phyloP scores from a whole-genome alignment of 2,888 invertebrate genomes.

The Uloborus plumipes region DNA sequence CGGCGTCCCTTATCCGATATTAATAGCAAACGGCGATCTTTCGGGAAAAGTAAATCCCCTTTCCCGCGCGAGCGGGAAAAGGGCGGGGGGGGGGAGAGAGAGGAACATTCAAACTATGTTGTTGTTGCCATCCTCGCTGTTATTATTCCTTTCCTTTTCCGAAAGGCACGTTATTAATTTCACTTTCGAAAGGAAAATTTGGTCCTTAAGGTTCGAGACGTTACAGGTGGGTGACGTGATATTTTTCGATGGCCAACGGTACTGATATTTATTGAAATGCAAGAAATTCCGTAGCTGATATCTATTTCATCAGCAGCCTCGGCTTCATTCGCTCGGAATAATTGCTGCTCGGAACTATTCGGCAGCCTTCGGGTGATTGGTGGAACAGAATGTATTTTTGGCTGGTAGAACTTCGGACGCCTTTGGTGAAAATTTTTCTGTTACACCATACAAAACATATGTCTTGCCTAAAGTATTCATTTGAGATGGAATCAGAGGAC shows the following conservation, averaged over 20 bases:
- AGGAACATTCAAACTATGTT: background rate
- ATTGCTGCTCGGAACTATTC: constrained; percentile 3
- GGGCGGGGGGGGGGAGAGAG: background rate
- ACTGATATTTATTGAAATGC: constrained; percentile 26
- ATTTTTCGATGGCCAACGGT: constrained; percentile 41
- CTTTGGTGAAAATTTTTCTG: no score
- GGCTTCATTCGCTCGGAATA: constrained; percentile 20
- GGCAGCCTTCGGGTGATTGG: background rate
- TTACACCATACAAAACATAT: no score
- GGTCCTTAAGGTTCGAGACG: no score
- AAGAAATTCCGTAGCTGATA: constrained; percentile 29
- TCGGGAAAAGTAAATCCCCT: constrained; percentile 43
- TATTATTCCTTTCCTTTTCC: constrained; percentile 11
- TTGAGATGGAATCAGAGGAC: background rate
- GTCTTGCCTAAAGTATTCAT: background rate
- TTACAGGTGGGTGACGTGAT: background rate
- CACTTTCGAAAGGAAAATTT: constrained; percentile 27
- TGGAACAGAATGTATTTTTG: no score
- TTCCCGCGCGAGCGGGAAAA: constrained; percentile 22
- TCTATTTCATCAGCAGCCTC: background rate
- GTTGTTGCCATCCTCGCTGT: constrained; percentile 19
- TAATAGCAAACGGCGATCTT: constrained; percentile 56
- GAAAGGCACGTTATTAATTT: constrained; percentile 57
- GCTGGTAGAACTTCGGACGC: no score
- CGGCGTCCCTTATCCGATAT: constrained; percentile 37